phyloP scores from a whole-genome alignment of 2,113 vertebrate species.

The Tringa solitaria region DNA sequence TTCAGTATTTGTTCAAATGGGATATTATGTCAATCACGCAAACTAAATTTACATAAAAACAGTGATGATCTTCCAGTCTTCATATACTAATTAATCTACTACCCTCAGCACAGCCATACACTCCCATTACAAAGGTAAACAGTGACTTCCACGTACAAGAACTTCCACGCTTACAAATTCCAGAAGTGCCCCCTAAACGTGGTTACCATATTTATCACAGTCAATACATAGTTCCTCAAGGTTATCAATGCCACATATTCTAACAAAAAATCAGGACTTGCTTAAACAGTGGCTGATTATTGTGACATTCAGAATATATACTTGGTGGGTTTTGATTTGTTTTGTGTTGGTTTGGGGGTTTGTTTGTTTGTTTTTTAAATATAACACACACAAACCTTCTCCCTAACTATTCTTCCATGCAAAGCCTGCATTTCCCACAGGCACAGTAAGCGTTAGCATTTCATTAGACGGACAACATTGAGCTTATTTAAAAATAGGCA shows the following conservation, averaged over 20 bases:
- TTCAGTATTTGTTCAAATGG: neutral
- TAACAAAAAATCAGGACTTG: neutral
- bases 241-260: neutral
- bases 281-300: neutral
- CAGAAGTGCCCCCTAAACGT: neutral
- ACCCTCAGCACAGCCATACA: neutral
- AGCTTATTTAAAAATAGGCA: constrained; percentile 39
- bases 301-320: neutral
- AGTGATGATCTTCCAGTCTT: neutral
- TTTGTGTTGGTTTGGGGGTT: neutral
- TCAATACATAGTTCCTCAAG: neutral
- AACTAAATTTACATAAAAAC: neutral
- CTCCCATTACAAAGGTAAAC: neutral
- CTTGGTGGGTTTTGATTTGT: neutral
- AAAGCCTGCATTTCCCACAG: neutral
- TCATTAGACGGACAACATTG: constrained; percentile 21
- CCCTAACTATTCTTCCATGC: neutral
- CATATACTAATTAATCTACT: neutral
- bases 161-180: neutral
- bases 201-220: neutral
- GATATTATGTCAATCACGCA: neutral
- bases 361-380: neutral
- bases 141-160: neutral
- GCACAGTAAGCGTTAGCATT: neutral
- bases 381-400: neutral